Conservation (phyloP, 2,113 vertebrate species). For the Naja naja region DNA sequence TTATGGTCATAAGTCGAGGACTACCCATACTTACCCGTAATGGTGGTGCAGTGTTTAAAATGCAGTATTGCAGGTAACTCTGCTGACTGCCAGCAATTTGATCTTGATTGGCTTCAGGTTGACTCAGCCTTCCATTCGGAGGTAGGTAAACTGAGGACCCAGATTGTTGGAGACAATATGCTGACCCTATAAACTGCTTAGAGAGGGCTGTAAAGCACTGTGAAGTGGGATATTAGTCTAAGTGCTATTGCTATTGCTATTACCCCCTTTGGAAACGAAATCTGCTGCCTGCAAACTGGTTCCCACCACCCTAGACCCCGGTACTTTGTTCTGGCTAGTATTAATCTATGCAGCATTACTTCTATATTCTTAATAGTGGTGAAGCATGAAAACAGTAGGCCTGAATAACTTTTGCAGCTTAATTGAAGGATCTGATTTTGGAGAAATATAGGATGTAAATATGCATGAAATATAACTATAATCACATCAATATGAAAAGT, state of each 20-base stretch:
- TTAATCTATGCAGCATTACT: not conserved
- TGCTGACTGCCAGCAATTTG: not conserved
- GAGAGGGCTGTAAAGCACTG: not conserved
- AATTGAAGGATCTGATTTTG: not conserved
- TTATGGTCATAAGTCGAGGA: not conserved
- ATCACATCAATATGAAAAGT: not conserved
- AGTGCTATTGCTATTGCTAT: not conserved
- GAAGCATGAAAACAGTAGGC: not conserved
- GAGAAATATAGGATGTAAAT: constrained; percentile 1
- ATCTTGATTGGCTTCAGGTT: not conserved
- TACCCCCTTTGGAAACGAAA: not conserved
- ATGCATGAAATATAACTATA: not conserved
- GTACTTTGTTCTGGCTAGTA: not conserved
- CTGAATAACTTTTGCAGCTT: not conserved
- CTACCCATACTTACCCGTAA: not conserved
- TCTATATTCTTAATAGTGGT: not conserved
- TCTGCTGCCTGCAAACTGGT: not conserved
- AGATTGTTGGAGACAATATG: not conserved
- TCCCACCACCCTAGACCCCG: not conserved
- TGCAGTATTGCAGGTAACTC: not conserved
- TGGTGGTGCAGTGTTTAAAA: not conserved
- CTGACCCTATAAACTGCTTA: not conserved
- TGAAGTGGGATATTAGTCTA: not conserved
- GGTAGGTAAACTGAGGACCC: not conserved
- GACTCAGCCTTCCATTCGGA: not conserved